phyloP scores from a whole-genome alignment of 2,888 invertebrate species.

The Dynastes tityus region DNA sequence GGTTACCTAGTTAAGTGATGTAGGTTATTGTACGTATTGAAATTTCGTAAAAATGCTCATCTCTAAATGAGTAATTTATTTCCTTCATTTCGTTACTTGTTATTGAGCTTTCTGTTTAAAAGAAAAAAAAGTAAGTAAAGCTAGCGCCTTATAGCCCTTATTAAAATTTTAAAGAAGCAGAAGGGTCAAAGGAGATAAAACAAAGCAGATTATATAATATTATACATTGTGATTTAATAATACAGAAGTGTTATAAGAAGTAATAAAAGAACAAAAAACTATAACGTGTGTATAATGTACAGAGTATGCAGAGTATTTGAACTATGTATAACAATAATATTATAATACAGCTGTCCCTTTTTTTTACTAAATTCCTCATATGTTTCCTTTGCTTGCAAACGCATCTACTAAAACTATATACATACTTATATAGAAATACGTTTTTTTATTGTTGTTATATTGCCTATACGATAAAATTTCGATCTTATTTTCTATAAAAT shows the following conservation, averaged over 20 bases:
- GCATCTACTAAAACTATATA: background rate
- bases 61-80: background rate
- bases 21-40: background rate
- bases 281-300: conserved; percentile 39
- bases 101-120: conserved; percentile 39
- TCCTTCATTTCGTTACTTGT: background rate
- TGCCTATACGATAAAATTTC: background rate
- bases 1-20: conserved; percentile 13
- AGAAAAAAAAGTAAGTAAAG: conserved; percentile 3
- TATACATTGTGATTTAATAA: conserved; percentile 47
- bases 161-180: background rate
- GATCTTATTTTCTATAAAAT: background rate
- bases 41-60: conserved; percentile 18
- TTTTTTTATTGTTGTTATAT: too few relatives aligned
- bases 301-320: conserved; percentile 33
- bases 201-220: conserved; percentile 11
- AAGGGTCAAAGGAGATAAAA: conserved; percentile 1
- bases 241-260: background rate
- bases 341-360: conserved; percentile 17
- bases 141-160: conserved; percentile 29
- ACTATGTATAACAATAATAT: conserved; percentile 10
- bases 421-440: too few relatives aligned
- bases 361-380: conserved; percentile 2
- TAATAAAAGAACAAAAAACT: background rate
- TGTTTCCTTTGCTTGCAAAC: background rate